phyloP scores from a whole-genome alignment of 23 tunicate species.

The Pegea sp. region DNA sequence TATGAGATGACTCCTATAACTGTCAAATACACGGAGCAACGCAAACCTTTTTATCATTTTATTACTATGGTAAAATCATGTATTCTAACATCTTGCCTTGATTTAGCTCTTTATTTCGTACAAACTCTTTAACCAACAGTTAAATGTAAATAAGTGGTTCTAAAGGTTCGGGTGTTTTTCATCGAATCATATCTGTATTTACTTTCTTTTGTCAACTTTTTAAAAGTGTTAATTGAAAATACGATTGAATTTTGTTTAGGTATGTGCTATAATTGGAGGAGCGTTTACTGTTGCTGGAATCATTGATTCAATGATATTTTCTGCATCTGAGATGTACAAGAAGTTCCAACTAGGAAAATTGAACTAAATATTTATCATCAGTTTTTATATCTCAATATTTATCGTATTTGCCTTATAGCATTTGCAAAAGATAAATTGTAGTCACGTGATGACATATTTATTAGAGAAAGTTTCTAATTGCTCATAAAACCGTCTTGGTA shows the following conservation, averaged over 20 bases:
- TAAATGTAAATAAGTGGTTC: too few species aligned
- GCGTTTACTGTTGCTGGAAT: slow-evolving; percentile 99
- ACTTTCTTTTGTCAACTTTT: background rate
- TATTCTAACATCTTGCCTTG: background rate
- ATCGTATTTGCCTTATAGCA: too few species aligned
- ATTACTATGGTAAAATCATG: slow-evolving; percentile 67
- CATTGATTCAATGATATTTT: slow-evolving; percentile 86
- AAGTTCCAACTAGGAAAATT: slow-evolving; percentile 82
- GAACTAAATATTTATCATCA: too few species aligned
- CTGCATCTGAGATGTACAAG: slow-evolving; percentile 97
- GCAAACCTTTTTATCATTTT: slow-evolving; percentile 93
- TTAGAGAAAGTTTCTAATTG: too few species aligned
- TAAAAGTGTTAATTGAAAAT: background rate
- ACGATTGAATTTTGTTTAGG: slow-evolving; percentile 9
- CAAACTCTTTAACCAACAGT: background rate
- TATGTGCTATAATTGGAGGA: slow-evolving; percentile 98
- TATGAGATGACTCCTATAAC: slow-evolving; percentile 97
- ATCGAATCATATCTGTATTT: too few species aligned
- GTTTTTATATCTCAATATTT: too few species aligned
- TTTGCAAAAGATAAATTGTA: too few species aligned
- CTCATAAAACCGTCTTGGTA: too few species aligned
- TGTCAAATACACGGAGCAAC: slow-evolving; percentile 78
- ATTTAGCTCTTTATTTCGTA: background rate
- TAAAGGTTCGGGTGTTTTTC: too few species aligned
- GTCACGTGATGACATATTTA: too few species aligned